phyloP scores from a whole-genome alignment of 2,797 vertebrate genomes.

The Argentina silus region DNA sequence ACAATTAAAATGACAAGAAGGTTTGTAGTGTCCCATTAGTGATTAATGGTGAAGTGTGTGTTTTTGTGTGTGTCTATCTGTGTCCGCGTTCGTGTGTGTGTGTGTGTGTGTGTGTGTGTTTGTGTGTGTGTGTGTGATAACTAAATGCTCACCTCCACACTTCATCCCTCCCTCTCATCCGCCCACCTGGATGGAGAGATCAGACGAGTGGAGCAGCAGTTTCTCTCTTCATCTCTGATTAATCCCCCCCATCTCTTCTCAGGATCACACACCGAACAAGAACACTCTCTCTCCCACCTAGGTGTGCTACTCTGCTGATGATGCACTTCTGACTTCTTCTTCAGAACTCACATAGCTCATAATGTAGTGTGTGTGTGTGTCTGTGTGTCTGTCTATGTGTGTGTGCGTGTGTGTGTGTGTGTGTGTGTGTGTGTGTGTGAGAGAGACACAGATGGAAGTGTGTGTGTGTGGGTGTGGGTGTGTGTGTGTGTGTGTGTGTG shows the following conservation, averaged over 20 bases:
- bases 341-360: no score
- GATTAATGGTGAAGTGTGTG: not conserved
- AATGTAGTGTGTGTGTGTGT: not conserved
- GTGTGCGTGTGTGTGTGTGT: not conserved
- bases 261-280: no score
- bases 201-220: slow-evolving; percentile 25
- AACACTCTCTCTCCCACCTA: no score
- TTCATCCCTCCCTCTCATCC: slow-evolving; percentile 14
- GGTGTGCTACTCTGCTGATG: no score
- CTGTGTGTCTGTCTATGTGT: no score
- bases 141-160: not conserved
- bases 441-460: no score
- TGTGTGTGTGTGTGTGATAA: not conserved
- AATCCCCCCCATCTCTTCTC: not conserved
- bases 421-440: not conserved
- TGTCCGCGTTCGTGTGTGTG: not conserved
- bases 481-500: no score
- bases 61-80: not conserved
- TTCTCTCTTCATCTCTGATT: slow-evolving; percentile 1
- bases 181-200: slow-evolving; percentile 9
- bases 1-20: no score
- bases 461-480: no score
- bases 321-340: no score
- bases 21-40: not conserved
- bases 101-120: not conserved